Evolutionary conservation across 2,113 vertebrate species (phyloP).

Genomic region (Entosphenus tridentatus): DNA sequence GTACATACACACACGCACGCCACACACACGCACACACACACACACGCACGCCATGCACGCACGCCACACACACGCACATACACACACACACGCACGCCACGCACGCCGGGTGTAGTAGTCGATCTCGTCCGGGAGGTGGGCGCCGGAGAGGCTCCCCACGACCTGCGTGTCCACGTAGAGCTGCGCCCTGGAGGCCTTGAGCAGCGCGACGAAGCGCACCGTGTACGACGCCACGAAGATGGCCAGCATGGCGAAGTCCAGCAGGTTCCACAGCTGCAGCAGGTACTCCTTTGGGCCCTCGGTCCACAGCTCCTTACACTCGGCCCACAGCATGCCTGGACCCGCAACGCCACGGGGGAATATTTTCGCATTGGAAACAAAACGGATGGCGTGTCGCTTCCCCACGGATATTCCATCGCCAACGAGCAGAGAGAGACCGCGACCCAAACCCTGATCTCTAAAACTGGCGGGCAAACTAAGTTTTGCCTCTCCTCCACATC

Average conservation of each 20-base stretch:
- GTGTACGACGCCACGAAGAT: conserved; percentile 90
- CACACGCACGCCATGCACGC: conserved; percentile 15
- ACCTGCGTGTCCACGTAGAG: conserved; percentile 66
- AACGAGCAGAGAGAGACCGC: too few species aligned
- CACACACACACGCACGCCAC: conserved; percentile 11
- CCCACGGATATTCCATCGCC: too few species aligned
- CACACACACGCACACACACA: conserved; percentile 11
- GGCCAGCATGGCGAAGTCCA: conserved; percentile 88
- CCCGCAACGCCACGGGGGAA: neutral
- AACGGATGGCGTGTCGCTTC: too few species aligned
- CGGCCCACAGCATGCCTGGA: conserved; percentile 88
- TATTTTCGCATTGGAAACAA: too few species aligned
- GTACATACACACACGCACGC: neutral
- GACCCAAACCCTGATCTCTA: too few species aligned
- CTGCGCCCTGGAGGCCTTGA: conserved; percentile 75
- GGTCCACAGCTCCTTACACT: conserved; percentile 87
- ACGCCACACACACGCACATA: conserved; percentile 21
- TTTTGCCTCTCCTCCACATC: too few species aligned
- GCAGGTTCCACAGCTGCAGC: conserved; percentile 76
- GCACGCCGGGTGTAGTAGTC: conserved; percentile 84
- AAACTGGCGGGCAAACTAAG: too few species aligned
- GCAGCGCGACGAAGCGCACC: conserved; percentile 76
- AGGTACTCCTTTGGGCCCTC: conserved; percentile 73
- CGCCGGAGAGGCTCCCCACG: conserved; percentile 41
- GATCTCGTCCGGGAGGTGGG: conserved; percentile 60